Base-by-base conservation (phyloP, 2,113 vertebrate genomes). In the Addax nasomaculatus region DNA sequence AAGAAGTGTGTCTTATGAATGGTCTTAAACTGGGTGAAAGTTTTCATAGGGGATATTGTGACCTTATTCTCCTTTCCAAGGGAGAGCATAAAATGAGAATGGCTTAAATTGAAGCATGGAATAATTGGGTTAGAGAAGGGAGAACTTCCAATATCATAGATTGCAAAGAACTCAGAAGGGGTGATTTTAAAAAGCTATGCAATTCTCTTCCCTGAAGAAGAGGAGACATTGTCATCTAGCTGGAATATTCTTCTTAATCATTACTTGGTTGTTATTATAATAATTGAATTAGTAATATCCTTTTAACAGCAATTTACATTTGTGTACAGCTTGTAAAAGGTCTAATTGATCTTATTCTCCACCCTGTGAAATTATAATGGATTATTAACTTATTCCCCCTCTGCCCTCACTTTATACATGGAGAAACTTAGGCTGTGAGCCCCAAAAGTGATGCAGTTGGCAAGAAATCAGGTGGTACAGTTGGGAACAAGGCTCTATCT, bases 31-130 rank as follows among this genome's bases (percentile, higher is more conserved):
- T 94, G 93, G 84, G 57, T 80, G 47, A 90, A 95, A 91, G 78
- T 90, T 97, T 96, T 89, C 30, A 4, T 87, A 83, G 85, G 97
- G 91, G 86, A 84, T 92, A 49, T 33, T 45, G 51, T 96, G 94
- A 97, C 90, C 94, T 97, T 95, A 93, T 96, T 96, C 43, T 97
- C 73, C 85, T 94, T 95, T 86, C 85, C 51, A 97, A 94, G 81
- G 83, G 90, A 89, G 57, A 97, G 62, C 45, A 76, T 85, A 90
- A 97, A 97, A 94, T 96, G 86, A 93, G 90, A 95, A 90, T n/a
- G 33, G 45, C 39, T 96, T 95, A 93, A 94, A 67, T 53, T 58
- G 60, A 92, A 96, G 85, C 89, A 55, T 86, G 83, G 92, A 62
- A 81, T 95, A 93, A 95, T 90, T 91, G 94, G 55, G 47, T 95